A percentile compares a stretch with the other conserved stretches of the same genome.
phyloP scores from a whole-genome alignment of 2,888 invertebrate genomes.

The Drepanosiphum platanoidis region DNA sequence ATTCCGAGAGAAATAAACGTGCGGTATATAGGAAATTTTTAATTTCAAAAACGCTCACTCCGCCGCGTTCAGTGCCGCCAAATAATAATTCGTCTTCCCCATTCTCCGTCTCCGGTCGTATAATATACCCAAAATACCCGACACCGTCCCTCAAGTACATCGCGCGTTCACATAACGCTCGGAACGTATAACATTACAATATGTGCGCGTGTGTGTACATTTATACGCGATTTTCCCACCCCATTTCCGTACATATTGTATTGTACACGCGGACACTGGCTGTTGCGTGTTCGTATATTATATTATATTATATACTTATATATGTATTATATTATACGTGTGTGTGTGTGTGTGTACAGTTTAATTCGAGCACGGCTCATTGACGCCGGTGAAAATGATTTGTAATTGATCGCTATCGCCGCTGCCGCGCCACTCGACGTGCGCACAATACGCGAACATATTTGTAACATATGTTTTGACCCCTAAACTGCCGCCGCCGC shows the following conservation, averaged over 20 bases:
- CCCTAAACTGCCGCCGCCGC: slow-evolving; percentile 42
- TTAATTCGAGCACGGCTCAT: slow-evolving; percentile 55
- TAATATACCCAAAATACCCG: not conserved
- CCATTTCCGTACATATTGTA: not conserved
- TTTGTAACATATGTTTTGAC: slow-evolving; percentile 60
- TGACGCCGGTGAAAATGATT: slow-evolving; percentile 59
- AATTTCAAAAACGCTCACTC: not conserved
- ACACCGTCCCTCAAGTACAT: not conserved
- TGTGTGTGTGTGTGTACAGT: not conserved
- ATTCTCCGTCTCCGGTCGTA: not conserved
- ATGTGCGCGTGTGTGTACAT: not conserved
- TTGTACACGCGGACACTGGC: not conserved
- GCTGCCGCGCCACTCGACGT: slow-evolving; percentile 28
- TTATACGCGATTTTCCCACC: not conserved
- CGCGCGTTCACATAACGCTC: not conserved
- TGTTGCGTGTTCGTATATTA: not conserved
- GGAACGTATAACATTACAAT: not conserved
- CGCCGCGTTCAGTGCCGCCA: not conserved
- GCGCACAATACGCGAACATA: slow-evolving; percentile 2
- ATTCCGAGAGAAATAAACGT: no score
- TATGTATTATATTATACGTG: not conserved
- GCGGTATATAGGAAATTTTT: not conserved
- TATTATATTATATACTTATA: not conserved
- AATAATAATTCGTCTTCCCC: not conserved
- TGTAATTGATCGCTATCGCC: slow-evolving; percentile 55